Percentiles rank a stretch among this genome's conserved stretches.
Evolutionary conservation across 2,797 vertebrate species (phyloP).

Genomic region (Chanos chanos): DNA sequence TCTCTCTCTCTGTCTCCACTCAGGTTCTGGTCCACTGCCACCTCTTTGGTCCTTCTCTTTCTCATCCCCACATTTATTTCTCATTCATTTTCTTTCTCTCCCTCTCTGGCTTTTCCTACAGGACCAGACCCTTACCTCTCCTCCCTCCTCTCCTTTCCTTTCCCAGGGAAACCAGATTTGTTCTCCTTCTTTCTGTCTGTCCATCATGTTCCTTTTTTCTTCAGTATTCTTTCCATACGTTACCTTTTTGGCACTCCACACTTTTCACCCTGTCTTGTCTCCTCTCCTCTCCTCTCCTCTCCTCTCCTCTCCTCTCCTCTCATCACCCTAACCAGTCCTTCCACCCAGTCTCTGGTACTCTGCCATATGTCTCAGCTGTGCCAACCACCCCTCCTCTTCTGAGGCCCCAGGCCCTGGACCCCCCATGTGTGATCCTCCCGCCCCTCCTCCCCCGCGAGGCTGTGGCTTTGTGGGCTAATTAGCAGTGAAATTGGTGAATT

Average conservation of each 20-base stretch:
- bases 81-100: not conserved
- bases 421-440: constrained; percentile 59
- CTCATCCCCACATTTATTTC: constrained; percentile 1
- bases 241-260: too few relatives aligned
- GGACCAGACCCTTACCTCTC: too few relatives aligned
- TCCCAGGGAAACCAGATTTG: too few relatives aligned
- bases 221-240: too few relatives aligned
- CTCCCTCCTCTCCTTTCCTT: not conserved
- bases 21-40: too few relatives aligned
- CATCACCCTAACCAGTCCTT: constrained; percentile 10
- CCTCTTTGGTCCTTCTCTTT: not conserved
- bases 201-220: too few relatives aligned
- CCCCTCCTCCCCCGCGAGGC: constrained; percentile 62
- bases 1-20: not conserved
- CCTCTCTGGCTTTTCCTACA: not conserved
- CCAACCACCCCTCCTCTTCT: constrained; percentile 53
- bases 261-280: constrained; percentile 24
- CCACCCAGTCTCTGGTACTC: constrained; percentile 46
- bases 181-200: too few relatives aligned
- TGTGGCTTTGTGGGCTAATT: constrained; percentile 80
- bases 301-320: constrained; percentile 14
- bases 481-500: constrained; percentile 82
- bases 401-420: constrained; percentile 58
- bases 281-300: not conserved
- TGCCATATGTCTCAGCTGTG: constrained; percentile 74